Evolutionary conservation across 2,113 vertebrate species (phyloP).

Genomic region (Riparia riparia): DNA sequence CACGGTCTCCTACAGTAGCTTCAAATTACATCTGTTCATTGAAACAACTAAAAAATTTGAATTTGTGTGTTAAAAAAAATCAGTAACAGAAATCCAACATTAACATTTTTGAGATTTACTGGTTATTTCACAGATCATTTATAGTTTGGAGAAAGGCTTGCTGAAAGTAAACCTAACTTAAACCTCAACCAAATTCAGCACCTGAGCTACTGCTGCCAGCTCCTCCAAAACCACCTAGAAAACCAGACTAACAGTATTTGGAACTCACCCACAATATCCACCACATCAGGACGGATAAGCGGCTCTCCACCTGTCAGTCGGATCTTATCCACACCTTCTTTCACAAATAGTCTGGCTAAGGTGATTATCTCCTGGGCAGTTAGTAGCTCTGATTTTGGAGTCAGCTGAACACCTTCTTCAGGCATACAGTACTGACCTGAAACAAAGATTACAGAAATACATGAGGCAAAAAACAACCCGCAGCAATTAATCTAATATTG

Average conservation of each 20-base stretch:
- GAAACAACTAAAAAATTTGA: background rate
- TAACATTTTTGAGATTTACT: background rate
- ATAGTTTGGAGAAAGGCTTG: background rate
- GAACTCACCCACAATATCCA: slow-evolving; percentile 90
- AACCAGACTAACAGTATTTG: background rate
- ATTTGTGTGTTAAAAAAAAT: background rate
- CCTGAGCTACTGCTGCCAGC: background rate
- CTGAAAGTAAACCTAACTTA: background rate
- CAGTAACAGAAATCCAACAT: background rate
- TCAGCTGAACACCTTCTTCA: slow-evolving; percentile 92
- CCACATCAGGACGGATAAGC: slow-evolving; percentile 90
- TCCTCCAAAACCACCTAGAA: background rate
- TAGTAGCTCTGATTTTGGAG: slow-evolving; percentile 87
- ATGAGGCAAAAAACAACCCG: background rate
- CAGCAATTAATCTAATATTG: background rate
- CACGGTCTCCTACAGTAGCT: background rate
- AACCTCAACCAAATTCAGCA: background rate
- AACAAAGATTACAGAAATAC: background rate
- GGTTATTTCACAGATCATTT: background rate
- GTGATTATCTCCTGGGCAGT: slow-evolving; percentile 87
- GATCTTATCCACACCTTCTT: slow-evolving; percentile 94
- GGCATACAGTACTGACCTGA: slow-evolving; percentile 99
- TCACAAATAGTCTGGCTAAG: slow-evolving; percentile 90
- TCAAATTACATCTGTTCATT: background rate
- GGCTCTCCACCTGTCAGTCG: slow-evolving; percentile 96